Evolutionary conservation across 2,888 invertebrate species (phyloP), one percentile per base, ranked within the genome.

Genomic region (Tanypteryx hageni): DNA sequence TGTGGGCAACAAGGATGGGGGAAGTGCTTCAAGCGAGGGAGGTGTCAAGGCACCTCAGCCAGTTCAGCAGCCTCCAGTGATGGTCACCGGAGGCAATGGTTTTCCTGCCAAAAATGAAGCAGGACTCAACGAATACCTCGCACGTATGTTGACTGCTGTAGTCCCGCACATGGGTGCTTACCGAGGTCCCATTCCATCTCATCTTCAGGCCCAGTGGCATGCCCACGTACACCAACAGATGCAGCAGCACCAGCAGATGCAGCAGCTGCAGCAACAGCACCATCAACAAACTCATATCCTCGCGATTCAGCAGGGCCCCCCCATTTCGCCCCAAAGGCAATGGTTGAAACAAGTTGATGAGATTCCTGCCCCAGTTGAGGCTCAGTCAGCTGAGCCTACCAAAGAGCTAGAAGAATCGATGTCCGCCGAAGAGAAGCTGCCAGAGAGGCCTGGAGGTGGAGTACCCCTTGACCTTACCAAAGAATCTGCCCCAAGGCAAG

Each of bases 381-480:
- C 58, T 31, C 57, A 64, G 61, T 92, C 27, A 22, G 91, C 68
- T 3, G 91, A 92, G 85, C n/a, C n/a, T 31, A 56, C 76, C 18
- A 61, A 89, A 14, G 89, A 18, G 22, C 64, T 18, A 14, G 82
- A 64, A 18, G 18, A 0, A 22, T 16, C 18, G n/a, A 22, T 57
- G 0, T 83, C 61, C 8, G 85, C n/a, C 14, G 89, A 85, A n/a
- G 92, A n/a, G 22, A 82, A 81, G n/a, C 44, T n/a, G 13, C 92
- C 92, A 56, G 81, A 59, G 61, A 58, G 57, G 44, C 31, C 18
- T 16, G 59, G 76, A 58, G 92, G 91, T n/a, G 93, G 92, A 16
- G 92, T 93, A 61, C 93, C 94, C 7, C 92, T 94, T 92, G 94
- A 94, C 83, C 92, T 94, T 57, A 94, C 94, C 89, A 94, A 93